Conservation (phyloP, 2,113 vertebrate genomes). For the Oostethus manadensis region DNA sequence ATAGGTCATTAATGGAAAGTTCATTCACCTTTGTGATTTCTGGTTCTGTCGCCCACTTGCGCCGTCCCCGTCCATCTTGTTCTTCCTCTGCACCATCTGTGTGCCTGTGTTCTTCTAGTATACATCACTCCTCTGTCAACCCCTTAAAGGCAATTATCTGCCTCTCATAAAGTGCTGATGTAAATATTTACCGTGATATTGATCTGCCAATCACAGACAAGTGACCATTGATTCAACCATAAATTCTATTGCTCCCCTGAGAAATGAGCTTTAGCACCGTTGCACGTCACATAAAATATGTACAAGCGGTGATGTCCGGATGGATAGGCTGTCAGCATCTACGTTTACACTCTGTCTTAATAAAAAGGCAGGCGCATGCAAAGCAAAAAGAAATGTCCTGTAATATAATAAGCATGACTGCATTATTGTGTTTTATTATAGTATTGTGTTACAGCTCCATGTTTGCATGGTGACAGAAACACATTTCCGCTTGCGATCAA, state of each 20-base stretch:
- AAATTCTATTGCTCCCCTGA: constrained; percentile 37
- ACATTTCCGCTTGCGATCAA: constrained; percentile 45
- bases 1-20: neutral
- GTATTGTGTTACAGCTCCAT: constrained; percentile 42
- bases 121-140: constrained; percentile 24
- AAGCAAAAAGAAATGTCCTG: constrained; percentile 50
- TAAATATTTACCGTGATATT: constrained; percentile 53
- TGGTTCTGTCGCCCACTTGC: constrained; percentile 19
- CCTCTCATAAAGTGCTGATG: constrained; percentile 38
- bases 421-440: constrained; percentile 54
- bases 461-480: constrained; percentile 56
- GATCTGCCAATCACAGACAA: constrained; percentile 47
- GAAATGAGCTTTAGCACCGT: constrained; percentile 27
- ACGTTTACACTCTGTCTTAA: constrained; percentile 36
- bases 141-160: constrained; percentile 40
- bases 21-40: constrained; percentile 13
- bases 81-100: constrained; percentile 25
- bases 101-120: constrained; percentile 16
- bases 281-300: constrained; percentile 19
- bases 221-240: constrained; percentile 41
- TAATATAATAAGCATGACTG: constrained; percentile 56
- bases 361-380: constrained; percentile 38
- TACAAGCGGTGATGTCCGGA: neutral
- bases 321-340: constrained; percentile 30
- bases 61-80: constrained; percentile 11